Base-by-base conservation (phyloP, 2,888 invertebrate species). In the Pogonocherus hispidulus region DNA sequence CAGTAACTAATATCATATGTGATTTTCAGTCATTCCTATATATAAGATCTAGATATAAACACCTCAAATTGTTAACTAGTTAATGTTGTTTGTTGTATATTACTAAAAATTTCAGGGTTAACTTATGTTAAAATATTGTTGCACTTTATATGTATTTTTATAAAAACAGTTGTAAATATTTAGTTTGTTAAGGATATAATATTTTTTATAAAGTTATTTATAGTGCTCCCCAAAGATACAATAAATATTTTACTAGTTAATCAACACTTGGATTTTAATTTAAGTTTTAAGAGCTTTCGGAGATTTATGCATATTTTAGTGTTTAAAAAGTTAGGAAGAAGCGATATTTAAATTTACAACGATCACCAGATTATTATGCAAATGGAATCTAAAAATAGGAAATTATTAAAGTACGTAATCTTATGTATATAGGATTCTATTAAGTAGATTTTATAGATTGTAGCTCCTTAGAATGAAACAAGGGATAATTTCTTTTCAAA, bases 161-260 rank as follows among this genome's bases (percentile, higher is more conserved):
- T 27, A 37, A 19, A 16, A 55, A n/a, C 35, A 20, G 8, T 55
- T 55, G 55, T 55, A 55, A 41, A 55, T 55, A 55, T n/a, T 3
- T 44, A 57, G 57, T 23, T 57, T 41, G 41, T 44, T 57, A 46
- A 57, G 57, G 9, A 55, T 59, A 47, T 47, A 44, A 46, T 47
- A 32, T 47, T 59, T 59, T 55, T 59, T 59, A 27, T 57, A 59
- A 14, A 11, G 47, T 47, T 57, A 44, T 44, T 57, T 57, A 16
- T 44, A 57, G 47, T 19, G 27, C 19, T 32, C 46, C 47, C 59
- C 59, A 59, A 59, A 59, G 59, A 59, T 59, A 46, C 41, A 47
- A 59, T 59, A 59, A 47, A 59, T 59, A 59, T 47, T 59, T 59
- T 46, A 59, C 14, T 59, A 59, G 47, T 59, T 59, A 20, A 22